These are phyloP conservation scores for Scaptomyza parva DNA, from an alignment of 2,888 invertebrate genomes.

Conservation along the genomic window DNA sequence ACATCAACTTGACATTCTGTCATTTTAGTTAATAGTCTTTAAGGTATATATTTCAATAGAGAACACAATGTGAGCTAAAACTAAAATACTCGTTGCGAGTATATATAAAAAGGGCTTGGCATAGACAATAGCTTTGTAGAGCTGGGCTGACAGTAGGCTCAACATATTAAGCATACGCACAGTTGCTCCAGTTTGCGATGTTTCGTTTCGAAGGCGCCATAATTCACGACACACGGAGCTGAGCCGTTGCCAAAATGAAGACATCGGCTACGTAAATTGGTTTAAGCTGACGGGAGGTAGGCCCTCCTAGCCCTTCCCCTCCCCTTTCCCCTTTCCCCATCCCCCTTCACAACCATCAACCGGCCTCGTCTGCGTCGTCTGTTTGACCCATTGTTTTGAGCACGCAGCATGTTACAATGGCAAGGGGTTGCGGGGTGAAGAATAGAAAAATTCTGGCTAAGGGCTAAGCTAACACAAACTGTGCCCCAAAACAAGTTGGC, in stretches of 20 bases:
- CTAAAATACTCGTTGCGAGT: not conserved
- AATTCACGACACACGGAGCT: slow-evolving; percentile 78
- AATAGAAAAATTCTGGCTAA: slow-evolving; percentile 2
- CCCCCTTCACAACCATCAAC: no score
- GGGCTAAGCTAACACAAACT: slow-evolving; percentile 56
- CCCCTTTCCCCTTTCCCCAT: not conserved
- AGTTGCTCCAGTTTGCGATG: slow-evolving; percentile 55
- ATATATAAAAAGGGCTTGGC: not conserved
- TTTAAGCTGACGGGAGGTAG: slow-evolving; percentile 74
- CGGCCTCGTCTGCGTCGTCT: no score
- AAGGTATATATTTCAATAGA: no score
- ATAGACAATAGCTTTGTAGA: slow-evolving; percentile 36
- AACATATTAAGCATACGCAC: slow-evolving; percentile 77
- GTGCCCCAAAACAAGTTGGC: slow-evolving; percentile 27
- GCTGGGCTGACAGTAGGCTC: slow-evolving; percentile 34
- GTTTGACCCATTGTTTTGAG: slow-evolving; percentile 69
- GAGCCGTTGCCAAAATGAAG: slow-evolving; percentile 67
- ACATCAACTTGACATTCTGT: no score
- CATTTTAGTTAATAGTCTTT: no score
- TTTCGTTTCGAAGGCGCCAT: slow-evolving; percentile 53
- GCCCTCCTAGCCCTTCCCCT: slow-evolving; percentile 9
- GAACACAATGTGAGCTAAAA: no score
- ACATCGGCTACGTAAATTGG: slow-evolving; percentile 80
- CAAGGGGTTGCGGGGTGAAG: not conserved
- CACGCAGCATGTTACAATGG: slow-evolving; percentile 14